Conservation (phyloP, 2,113 vertebrate genomes). For the Penelope pileata region DNA sequence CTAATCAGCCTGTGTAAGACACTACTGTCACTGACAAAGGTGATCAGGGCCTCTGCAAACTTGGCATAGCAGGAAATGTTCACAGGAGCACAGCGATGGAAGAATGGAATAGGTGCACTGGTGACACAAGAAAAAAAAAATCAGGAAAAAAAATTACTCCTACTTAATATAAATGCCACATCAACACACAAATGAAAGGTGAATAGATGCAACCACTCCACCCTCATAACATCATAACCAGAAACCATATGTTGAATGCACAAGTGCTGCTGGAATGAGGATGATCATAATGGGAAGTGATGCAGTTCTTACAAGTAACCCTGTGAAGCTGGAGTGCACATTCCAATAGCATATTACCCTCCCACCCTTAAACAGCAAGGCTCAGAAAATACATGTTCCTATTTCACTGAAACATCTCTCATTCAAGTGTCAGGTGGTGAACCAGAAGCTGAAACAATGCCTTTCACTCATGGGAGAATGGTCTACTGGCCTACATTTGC, state of each 20-base stretch:
- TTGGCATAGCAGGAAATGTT: slow-evolving; percentile 96
- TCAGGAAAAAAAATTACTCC: slow-evolving; percentile 90
- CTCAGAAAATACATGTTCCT: slow-evolving; percentile 8
- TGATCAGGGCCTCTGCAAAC: slow-evolving; percentile 97
- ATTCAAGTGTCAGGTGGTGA: slow-evolving; percentile 15
- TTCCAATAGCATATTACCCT: slow-evolving; percentile 62
- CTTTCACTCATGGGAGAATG: slow-evolving; percentile 27
- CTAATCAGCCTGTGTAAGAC: slow-evolving; percentile 95
- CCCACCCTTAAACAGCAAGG: slow-evolving; percentile 59
- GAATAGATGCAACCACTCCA: slow-evolving; percentile 77
- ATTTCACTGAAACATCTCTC: neutral
- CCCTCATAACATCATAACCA: slow-evolving; percentile 69
- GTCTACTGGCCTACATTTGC: neutral
- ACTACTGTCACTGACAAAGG: slow-evolving; percentile 95
- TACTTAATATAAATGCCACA: slow-evolving; percentile 88
- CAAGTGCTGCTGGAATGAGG: slow-evolving; percentile 67
- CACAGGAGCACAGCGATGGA: slow-evolving; percentile 98
- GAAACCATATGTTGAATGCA: slow-evolving; percentile 72
- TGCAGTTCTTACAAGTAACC: slow-evolving; percentile 61
- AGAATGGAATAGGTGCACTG: slow-evolving; percentile 93
- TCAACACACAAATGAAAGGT: slow-evolving; percentile 87
- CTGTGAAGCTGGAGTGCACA: slow-evolving; percentile 60
- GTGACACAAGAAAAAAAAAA: slow-evolving; percentile 89
- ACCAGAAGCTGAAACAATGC: slow-evolving; percentile 40
- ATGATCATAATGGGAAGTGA: slow-evolving; percentile 72